Percentiles rank a stretch among this genome's conserved stretches.
These are phyloP conservation scores for Punctoribates punctum DNA, from an alignment of 2,888 invertebrate species.

Conservation along the genomic window DNA sequence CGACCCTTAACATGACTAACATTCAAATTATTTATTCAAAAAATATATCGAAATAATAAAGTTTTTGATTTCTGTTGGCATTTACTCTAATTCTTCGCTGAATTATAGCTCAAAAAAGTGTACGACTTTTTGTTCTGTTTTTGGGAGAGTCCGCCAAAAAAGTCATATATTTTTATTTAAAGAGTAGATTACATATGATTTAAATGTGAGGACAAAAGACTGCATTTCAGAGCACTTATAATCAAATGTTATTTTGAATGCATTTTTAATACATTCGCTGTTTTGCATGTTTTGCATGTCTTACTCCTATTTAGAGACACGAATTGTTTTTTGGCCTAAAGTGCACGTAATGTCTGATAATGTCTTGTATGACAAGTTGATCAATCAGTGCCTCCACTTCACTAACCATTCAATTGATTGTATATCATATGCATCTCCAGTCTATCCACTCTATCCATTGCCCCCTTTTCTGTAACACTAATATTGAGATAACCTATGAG, in stretches of 20 bases:
- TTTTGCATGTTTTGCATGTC: constrained; percentile 26
- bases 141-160: constrained; percentile 5
- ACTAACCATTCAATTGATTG: background rate
- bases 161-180: background rate
- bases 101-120: background rate
- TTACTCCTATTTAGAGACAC: constrained; percentile 18
- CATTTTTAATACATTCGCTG: background rate
- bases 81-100: background rate
- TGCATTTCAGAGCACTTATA: background rate
- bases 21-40: background rate
- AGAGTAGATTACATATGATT: constrained; percentile 7
- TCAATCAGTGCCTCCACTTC: constrained; percentile 2
- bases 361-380: constrained; percentile 21
- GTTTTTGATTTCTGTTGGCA: background rate
- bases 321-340: background rate
- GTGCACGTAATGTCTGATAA: background rate
- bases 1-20: background rate
- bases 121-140: background rate
- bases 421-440: background rate
- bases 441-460: background rate
- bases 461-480: background rate
- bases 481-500: background rate
- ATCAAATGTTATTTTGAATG: background rate
- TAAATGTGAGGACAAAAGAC: background rate
- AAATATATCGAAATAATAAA: background rate